Conservation (phyloP, 1,140 invertebrate genomes). For the Polyergus mexicanus region DNA sequence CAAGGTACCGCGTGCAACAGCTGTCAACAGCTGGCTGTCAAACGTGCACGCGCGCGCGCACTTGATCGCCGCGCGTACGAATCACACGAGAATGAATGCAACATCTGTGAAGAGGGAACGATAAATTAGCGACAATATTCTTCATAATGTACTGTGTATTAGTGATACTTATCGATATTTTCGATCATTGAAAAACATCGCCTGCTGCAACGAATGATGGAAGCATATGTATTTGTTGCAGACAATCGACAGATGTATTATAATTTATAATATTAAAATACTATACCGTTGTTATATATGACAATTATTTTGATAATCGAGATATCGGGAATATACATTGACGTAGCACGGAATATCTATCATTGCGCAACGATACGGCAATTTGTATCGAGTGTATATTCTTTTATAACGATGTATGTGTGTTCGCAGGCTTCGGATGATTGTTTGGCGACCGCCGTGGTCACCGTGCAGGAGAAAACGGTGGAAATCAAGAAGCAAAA, state of each 20-base stretch:
- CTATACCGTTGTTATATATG: too few species aligned
- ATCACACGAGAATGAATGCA: background rate
- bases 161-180: background rate
- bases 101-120: slow-evolving; percentile 21
- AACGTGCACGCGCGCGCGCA: slow-evolving; percentile 12
- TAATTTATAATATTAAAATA: too few species aligned
- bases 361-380: background rate
- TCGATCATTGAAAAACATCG: background rate
- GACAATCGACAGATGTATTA: too few species aligned
- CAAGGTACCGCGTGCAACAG: slow-evolving; percentile 72
- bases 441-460: slow-evolving; percentile 76
- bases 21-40: slow-evolving; percentile 73
- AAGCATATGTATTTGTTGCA: background rate
- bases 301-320: too few species aligned
- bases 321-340: too few species aligned
- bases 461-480: slow-evolving; percentile 77
- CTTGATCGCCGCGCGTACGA: background rate
- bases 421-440: slow-evolving; percentile 73
- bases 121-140: slow-evolving; percentile 35
- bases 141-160: background rate
- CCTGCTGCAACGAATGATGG: background rate
- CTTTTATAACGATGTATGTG: background rate
- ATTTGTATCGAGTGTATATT: slow-evolving; percentile 2
- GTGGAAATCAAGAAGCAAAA: slow-evolving; percentile 75
- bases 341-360: background rate